Percentiles rank a stretch among this genome's conserved stretches.
Conservation (phyloP, 2,113 vertebrate genomes). For the Tachycineta bicolor region DNA sequence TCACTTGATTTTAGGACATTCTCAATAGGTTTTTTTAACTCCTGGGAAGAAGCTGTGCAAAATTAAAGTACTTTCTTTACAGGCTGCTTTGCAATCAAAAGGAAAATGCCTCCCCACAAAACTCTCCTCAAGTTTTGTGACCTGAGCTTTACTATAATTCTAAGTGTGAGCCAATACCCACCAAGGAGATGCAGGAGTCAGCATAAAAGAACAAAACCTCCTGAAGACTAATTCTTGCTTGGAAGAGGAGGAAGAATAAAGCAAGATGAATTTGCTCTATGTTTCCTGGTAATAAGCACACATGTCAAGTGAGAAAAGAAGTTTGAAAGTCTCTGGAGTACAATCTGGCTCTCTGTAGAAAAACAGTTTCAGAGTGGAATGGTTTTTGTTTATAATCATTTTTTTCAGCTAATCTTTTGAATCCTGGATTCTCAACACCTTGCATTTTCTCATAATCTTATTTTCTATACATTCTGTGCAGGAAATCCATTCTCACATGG, state of each 20-base stretch:
- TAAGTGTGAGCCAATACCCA: neutral
- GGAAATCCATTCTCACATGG: neutral
- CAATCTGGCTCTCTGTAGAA: neutral
- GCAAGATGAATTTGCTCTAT: neutral
- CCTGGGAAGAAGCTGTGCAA: neutral
- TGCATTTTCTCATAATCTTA: neutral
- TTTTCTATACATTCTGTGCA: neutral
- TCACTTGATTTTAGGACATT: neutral
- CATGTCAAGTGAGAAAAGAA: neutral
- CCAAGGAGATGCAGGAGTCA: neutral
- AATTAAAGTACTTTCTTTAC: neutral
- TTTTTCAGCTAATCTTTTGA: neutral
- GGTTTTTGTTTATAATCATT: neutral
- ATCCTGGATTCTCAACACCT: neutral
- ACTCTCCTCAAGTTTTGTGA: neutral
- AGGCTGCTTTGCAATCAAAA: neutral
- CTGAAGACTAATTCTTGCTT: neutral
- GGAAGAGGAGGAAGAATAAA: neutral
- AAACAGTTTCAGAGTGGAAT: neutral
- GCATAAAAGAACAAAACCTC: neutral
- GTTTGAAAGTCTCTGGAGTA: neutral
- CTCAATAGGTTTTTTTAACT: neutral
- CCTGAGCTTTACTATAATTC: neutral
- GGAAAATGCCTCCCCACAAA: neutral
- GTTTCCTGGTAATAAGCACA: neutral